phyloP scores from a whole-genome alignment of 2,888 invertebrate genomes.

The Drosophila stalkeri region DNA sequence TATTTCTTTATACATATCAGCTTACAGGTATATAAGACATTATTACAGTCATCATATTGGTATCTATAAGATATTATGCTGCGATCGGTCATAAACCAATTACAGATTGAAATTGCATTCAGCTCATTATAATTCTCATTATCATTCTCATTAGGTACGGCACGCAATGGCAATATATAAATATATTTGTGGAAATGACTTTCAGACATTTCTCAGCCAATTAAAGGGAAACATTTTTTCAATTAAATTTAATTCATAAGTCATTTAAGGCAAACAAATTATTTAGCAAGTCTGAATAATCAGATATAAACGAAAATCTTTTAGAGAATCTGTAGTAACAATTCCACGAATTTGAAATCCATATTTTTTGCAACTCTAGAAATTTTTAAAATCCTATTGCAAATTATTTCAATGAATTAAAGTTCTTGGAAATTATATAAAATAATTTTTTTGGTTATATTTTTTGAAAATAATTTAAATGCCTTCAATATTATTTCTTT shows the following conservation, averaged over 20 bases:
- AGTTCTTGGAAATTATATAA: constrained; percentile 1
- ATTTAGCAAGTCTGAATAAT: neutral
- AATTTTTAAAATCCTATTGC: neutral
- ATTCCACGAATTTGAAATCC: neutral
- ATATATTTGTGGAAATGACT: constrained; percentile 10
- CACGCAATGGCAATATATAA: constrained; percentile 31
- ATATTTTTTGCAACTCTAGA: neutral
- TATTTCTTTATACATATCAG: neutral
- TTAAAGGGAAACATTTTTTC: constrained; percentile 8
- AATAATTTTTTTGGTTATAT: neutral
- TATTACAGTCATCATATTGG: neutral
- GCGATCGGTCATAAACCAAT: constrained; percentile 23
- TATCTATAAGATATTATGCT: constrained; percentile 16
- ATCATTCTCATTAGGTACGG: constrained; percentile 7
- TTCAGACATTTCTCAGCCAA: constrained; percentile 25
- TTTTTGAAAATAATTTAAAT: neutral
- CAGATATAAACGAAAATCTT: neutral
- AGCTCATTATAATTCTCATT: constrained; percentile 36
- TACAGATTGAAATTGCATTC: constrained; percentile 17
- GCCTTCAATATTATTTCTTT: neutral
- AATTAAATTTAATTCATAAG: constrained; percentile 21
- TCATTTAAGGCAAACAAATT: constrained; percentile 11
- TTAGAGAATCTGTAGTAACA: neutral
- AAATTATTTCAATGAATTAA: neutral
- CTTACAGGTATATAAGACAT: neutral